Evolutionary conservation across 2,888 invertebrate species (phyloP), one percentile per base, ranked within the genome.

Genomic region (Ophraella communa): DNA sequence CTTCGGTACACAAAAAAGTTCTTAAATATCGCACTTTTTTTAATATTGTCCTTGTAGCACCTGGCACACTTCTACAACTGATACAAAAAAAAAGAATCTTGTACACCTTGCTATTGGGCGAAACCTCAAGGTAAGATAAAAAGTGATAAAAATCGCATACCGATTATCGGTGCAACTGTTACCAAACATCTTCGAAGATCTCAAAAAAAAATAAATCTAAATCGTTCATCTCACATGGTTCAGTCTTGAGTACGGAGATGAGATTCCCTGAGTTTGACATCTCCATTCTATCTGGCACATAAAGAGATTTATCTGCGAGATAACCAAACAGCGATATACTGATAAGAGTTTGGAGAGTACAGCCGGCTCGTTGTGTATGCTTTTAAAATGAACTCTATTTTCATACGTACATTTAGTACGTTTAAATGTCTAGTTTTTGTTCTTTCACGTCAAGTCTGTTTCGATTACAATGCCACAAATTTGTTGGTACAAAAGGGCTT

Each of bases 251-350:
- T 49, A 42, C 54, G 42, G 54, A 64, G 66, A 66, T 65, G 59
- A 56, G 67, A 71, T 69, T 73, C 70, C 70, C 71, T 82, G 81
- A 76, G 78, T 82, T 80, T 82, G 82, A 82, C 82, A 79, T 81
- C 81, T 82, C 78, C 78, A 82, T 82, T 78, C 76, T 72, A 76
- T 64, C 68, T 52, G 54, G 33, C 42, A 76, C 78, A 78, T 79
- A 81, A 81, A 81, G 77, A 81, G 81, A 81, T 81, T 74, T 73
- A 81, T 81, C 81, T 79, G 69, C 33, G 47, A 73, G 80, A 80
- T 80, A 80, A 77, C 70, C 17, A 67, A 63, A 59, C 62, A 60
- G 62, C 73, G 73, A 78, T 77, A 74, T 68, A 62, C 68, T 76
- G 80, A 80, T 80, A 80, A 79, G 76, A 69, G 52, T 27, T 33